Conservation (phyloP, 92 coral and sea anemone genomes). For the Zoanthus solanderi region DNA sequence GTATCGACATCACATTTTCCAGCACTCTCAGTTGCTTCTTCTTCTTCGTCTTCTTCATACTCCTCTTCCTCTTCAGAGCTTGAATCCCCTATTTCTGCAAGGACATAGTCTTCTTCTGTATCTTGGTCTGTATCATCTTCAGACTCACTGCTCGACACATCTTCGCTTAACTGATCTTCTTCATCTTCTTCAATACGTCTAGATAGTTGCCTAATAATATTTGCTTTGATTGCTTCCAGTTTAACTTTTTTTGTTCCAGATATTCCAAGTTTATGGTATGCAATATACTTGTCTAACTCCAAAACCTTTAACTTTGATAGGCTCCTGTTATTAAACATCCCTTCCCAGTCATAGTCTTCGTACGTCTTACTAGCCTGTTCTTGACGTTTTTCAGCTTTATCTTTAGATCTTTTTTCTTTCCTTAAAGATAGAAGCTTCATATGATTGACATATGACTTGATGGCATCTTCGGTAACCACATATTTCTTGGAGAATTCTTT, state of each 20-base stretch:
- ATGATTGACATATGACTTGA: slow-evolving; percentile 48
- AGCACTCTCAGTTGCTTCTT: neutral
- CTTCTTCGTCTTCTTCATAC: slow-evolving; percentile 36
- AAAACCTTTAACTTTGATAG: slow-evolving; percentile 52
- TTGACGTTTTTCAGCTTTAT: slow-evolving; percentile 25
- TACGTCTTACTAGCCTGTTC: slow-evolving; percentile 25
- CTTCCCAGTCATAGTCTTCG: slow-evolving; percentile 47
- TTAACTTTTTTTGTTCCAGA: slow-evolving; percentile 41
- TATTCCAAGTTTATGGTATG: slow-evolving; percentile 50
- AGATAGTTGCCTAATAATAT: slow-evolving; percentile 46
- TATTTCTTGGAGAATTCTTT: slow-evolving; percentile 53
- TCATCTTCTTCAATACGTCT: slow-evolving; percentile 38
- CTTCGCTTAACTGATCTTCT: slow-evolving; percentile 29
- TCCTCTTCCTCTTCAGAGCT: slow-evolving; percentile 9
- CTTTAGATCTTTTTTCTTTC: slow-evolving; percentile 38
- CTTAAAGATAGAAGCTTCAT: slow-evolving; percentile 41
- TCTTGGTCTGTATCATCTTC: slow-evolving; percentile 17
- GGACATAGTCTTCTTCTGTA: slow-evolving; percentile 45
- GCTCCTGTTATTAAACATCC: slow-evolving; percentile 53
- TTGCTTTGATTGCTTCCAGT: slow-evolving; percentile 49
- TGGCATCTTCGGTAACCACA: slow-evolving; percentile 51
- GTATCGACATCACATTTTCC: slow-evolving; percentile 35
- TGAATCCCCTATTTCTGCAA: slow-evolving; percentile 38
- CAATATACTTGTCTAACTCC: slow-evolving; percentile 52
- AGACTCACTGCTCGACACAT: slow-evolving; percentile 23